Conservation (phyloP, 2,888 invertebrate species). For the Hypercompe scribonia region DNA sequence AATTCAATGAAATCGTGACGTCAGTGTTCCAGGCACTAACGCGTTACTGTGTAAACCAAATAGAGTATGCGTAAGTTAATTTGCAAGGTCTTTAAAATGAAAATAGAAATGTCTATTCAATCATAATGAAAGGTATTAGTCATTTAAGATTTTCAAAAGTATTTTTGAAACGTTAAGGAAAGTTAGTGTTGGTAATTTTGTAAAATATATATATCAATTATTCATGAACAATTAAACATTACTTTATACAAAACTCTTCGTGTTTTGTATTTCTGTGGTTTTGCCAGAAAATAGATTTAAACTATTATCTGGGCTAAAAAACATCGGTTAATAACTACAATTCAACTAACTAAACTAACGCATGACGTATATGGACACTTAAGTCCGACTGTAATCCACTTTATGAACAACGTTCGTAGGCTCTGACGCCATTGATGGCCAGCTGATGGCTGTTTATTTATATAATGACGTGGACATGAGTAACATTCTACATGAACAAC, state of each 20-base stretch:
- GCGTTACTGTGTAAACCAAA: no score
- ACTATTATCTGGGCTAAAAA: neutral
- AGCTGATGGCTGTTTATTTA: slow-evolving; percentile 32
- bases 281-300: neutral
- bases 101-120: no score
- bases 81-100: no score
- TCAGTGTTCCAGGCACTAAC: no score
- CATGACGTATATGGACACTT: slow-evolving; percentile 48
- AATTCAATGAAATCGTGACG: no score
- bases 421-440: slow-evolving; percentile 37
- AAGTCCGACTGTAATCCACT: slow-evolving; percentile 50
- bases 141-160: no score
- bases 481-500: neutral
- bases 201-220: no score
- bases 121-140: no score
- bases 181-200: no score
- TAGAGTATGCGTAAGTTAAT: no score
- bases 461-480: neutral
- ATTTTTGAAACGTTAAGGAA: no score
- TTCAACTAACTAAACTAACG: slow-evolving; percentile 35
- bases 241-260: neutral
- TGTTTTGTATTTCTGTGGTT: neutral
- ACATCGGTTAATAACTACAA: slow-evolving; percentile 14
- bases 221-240: no score
- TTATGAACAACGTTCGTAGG: slow-evolving; percentile 32